phyloP scores from a whole-genome alignment of 2,797 vertebrate species.

The Gambusia yucatana region DNA sequence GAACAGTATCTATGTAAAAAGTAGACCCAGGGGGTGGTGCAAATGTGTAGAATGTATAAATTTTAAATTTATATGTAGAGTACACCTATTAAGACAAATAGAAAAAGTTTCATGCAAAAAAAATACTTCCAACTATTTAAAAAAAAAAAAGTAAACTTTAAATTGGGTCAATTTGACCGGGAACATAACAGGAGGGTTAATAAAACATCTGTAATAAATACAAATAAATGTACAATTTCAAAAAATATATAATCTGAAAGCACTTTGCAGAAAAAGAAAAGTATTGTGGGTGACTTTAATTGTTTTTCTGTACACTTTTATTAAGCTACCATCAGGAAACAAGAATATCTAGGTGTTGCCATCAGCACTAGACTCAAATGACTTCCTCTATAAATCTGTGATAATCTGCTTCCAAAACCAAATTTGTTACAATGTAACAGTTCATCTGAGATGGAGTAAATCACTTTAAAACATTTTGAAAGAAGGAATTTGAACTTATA shows the following conservation, averaged over 20 bases:
- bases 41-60: too few relatives aligned
- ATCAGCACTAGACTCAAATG: constrained; percentile 42
- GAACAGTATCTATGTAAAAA: too few relatives aligned
- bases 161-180: too few relatives aligned
- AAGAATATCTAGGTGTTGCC: constrained; percentile 53
- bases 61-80: too few relatives aligned
- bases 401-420: constrained; percentile 55
- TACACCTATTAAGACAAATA: too few relatives aligned
- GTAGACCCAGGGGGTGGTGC: too few relatives aligned
- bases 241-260: not conserved
- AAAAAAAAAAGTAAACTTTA: too few relatives aligned
- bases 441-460: constrained; percentile 43
- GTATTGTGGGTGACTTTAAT: not conserved
- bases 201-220: not conserved
- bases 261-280: too few relatives aligned
- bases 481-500: constrained; percentile 30
- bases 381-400: constrained; percentile 63
- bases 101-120: too few relatives aligned
- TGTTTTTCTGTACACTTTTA: not conserved
- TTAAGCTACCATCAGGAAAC: constrained; percentile 31
- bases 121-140: too few relatives aligned
- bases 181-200: too few relatives aligned
- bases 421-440: constrained; percentile 54
- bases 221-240: not conserved
- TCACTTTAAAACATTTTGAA: constrained; percentile 38